Conservation (phyloP, 2,113 vertebrate species). For the Tylochromis polylepis region DNA sequence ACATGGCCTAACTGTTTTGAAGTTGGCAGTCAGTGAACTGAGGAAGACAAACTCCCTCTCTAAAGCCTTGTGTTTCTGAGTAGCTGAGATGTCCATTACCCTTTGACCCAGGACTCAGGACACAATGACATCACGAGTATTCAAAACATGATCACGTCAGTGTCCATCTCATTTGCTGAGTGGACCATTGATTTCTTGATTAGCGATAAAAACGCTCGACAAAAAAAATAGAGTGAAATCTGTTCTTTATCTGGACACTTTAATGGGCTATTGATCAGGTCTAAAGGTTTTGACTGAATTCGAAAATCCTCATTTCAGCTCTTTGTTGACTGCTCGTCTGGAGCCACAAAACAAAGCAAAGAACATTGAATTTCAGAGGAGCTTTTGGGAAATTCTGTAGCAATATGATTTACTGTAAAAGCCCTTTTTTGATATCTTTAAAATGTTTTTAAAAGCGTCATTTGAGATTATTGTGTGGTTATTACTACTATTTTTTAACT, state of each 20-base stretch:
- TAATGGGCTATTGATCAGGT: not conserved
- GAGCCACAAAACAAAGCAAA: not conserved
- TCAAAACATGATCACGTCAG: not conserved
- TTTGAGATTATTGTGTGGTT: not conserved
- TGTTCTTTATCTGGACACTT: not conserved
- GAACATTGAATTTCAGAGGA: not conserved
- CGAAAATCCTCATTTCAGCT: not conserved
- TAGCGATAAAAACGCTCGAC: not conserved
- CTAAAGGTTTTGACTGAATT: conserved; percentile 26
- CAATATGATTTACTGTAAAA: not conserved
- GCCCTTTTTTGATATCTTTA: not conserved
- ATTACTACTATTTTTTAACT: not conserved
- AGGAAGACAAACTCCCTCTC: not conserved
- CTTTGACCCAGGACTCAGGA: not conserved
- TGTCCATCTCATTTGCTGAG: not conserved
- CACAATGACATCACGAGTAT: not conserved
- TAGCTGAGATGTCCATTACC: not conserved
- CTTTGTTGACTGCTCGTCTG: not conserved
- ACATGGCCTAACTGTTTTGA: not conserved
- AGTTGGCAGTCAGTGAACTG: not conserved
- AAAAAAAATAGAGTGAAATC: not conserved
- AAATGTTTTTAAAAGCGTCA: not conserved
- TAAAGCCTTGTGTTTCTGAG: not conserved
- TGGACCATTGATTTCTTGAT: conserved; percentile 2
- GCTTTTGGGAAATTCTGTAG: not conserved